phyloP scores from a whole-genome alignment of 2,797 vertebrate genomes.

The Hafferia zeledoni region DNA sequence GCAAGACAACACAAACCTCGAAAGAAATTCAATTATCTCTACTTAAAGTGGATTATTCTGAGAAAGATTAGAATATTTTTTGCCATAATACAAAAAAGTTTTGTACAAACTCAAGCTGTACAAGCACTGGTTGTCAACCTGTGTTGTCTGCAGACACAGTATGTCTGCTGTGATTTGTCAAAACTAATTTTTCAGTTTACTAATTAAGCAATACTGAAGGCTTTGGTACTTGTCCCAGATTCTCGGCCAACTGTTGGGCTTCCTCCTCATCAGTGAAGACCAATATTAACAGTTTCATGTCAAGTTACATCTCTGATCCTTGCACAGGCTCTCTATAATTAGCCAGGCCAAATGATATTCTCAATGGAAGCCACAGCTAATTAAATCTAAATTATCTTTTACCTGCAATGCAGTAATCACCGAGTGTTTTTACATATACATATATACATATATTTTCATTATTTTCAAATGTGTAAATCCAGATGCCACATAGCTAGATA shows the following conservation, averaged over 20 bases:
- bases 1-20: background rate
- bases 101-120: background rate
- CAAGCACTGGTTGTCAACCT: background rate
- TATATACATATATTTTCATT: background rate
- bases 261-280: background rate
- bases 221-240: background rate
- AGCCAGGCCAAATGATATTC: background rate
- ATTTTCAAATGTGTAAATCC: background rate
- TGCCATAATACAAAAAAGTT: background rate
- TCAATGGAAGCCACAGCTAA: background rate
- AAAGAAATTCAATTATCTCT: background rate
- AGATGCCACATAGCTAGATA: background rate
- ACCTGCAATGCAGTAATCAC: background rate
- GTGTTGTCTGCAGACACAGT: background rate
- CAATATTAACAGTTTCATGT: background rate
- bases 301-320: background rate
- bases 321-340: background rate
- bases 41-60: background rate
- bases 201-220: background rate
- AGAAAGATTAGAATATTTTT: background rate
- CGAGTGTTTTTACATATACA: background rate
- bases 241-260: background rate
- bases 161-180: background rate
- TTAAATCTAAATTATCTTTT: background rate
- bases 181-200: conserved; percentile 24